Evolutionary conservation across 2,113 vertebrate species (phyloP).

Genomic region (Zootoca vivipara): DNA sequence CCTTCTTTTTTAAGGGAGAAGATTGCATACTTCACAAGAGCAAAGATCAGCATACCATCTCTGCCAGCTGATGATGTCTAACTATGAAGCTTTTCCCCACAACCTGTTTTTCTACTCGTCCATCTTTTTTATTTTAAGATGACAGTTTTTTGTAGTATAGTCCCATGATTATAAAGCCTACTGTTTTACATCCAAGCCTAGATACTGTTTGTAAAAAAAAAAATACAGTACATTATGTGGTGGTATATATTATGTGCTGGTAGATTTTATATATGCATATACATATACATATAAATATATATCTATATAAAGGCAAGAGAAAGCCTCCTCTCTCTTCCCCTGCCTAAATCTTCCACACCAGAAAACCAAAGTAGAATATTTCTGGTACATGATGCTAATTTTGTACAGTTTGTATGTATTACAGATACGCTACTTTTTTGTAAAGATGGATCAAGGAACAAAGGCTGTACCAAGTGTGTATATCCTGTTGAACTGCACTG

Average conservation of each 20-base stretch:
- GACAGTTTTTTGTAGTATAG: constrained; percentile 63
- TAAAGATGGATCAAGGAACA: constrained; percentile 61
- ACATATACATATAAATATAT: not conserved
- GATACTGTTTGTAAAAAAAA: constrained; percentile 39
- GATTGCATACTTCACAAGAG: constrained; percentile 87
- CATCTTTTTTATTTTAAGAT: constrained; percentile 53
- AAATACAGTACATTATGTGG: constrained; percentile 68
- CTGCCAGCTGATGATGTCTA: constrained; percentile 86
- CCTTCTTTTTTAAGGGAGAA: constrained; percentile 78
- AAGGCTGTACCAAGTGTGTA: constrained; percentile 37
- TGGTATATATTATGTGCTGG: constrained; percentile 40
- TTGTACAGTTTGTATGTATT: constrained; percentile 68
- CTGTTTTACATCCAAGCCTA: constrained; percentile 62
- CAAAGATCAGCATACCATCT: constrained; percentile 84
- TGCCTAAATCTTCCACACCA: not conserved
- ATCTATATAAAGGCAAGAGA: constrained; percentile 35
- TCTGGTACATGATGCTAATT: constrained; percentile 69
- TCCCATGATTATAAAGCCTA: constrained; percentile 62
- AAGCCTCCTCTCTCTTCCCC: constrained; percentile 4
- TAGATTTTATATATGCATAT: not conserved
- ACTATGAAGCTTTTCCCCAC: constrained; percentile 37
- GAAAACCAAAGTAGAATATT: constrained; percentile 73
- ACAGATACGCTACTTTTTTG: constrained; percentile 60
- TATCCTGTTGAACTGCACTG: constrained; percentile 62
- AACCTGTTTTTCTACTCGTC: constrained; percentile 54